These are phyloP conservation scores for Hirundichthys speculiger DNA, from an alignment of 2,113 vertebrate species.

Conservation along the genomic window DNA sequence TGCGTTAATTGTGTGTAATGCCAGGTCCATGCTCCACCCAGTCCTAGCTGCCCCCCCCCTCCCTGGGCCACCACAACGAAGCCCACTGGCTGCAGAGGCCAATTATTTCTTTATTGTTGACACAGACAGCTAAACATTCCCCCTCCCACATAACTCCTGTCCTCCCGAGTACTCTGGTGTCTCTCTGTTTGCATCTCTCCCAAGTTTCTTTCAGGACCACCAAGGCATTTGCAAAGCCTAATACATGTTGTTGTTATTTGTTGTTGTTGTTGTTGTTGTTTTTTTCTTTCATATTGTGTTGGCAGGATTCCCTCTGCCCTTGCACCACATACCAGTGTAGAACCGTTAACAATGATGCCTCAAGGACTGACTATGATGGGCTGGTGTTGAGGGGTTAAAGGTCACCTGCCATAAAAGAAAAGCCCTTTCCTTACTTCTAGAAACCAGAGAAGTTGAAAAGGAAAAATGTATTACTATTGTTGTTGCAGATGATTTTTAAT, in stretches of 20 bases:
- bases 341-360: constrained; percentile 62
- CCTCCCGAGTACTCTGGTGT: constrained; percentile 60
- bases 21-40: constrained; percentile 65
- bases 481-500: background rate
- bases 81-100: constrained; percentile 58
- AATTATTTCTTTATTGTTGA: constrained; percentile 78
- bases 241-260: constrained; percentile 29
- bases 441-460: constrained; percentile 17
- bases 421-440: constrained; percentile 52
- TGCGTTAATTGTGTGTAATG: constrained; percentile 76
- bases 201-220: constrained; percentile 66
- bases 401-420: constrained; percentile 35
- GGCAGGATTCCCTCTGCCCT: constrained; percentile 59
- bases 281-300: constrained; percentile 36
- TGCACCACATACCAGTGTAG: constrained; percentile 64
- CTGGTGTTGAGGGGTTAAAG: constrained; percentile 54
- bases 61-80: constrained; percentile 27
- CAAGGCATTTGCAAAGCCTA: constrained; percentile 58
- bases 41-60: constrained; percentile 36
- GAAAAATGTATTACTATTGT: constrained; percentile 9
- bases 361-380: constrained; percentile 46
- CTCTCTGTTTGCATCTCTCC: constrained; percentile 44
- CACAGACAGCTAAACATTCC: constrained; percentile 76
- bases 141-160: constrained; percentile 69
- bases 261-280: background rate